Conservation (phyloP, 2,888 invertebrate species). For the Erebia palarica region DNA sequence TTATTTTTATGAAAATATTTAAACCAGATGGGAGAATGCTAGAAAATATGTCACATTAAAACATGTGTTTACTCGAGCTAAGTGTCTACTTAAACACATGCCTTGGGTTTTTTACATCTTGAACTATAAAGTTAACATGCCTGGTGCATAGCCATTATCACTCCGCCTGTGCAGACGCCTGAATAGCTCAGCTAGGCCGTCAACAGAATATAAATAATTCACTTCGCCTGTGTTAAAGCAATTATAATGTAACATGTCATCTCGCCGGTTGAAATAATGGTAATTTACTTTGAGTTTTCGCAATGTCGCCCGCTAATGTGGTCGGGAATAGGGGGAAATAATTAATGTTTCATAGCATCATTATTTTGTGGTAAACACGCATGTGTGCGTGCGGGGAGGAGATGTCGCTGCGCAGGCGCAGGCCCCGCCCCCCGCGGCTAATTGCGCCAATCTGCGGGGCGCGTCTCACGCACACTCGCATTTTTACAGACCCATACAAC, state of each 20-base stretch:
- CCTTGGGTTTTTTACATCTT: conserved; percentile 14
- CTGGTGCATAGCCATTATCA: conserved; percentile 9
- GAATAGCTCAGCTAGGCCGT: not conserved
- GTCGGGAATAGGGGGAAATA: conserved; percentile 56
- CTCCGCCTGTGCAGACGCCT: conserved; percentile 2
- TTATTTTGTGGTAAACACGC: conserved; percentile 54
- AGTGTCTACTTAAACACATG: conserved; percentile 8
- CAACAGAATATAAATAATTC: conserved; percentile 21
- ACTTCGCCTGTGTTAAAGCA: conserved; percentile 21
- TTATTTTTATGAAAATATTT: not conserved
- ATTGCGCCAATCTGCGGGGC: conserved; percentile 79
- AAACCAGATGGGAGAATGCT: not conserved
- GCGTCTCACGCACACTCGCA: conserved; percentile 65
- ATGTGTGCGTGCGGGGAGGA: conserved; percentile 62
- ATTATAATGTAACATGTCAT: conserved; percentile 35
- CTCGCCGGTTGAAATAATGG: conserved; percentile 35
- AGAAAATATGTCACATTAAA: not conserved
- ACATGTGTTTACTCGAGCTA: not conserved
- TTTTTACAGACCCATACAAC: conserved; percentile 49
- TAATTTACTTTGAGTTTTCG: conserved; percentile 48
- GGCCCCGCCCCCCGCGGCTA: conserved; percentile 73
- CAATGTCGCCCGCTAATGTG: conserved; percentile 45
- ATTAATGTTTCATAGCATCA: conserved; percentile 67
- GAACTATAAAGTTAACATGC: conserved; percentile 13
- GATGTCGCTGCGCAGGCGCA: conserved; percentile 76